Base-by-base conservation (phyloP, 2,888 invertebrate species). In the Polydrusus cervinus region DNA sequence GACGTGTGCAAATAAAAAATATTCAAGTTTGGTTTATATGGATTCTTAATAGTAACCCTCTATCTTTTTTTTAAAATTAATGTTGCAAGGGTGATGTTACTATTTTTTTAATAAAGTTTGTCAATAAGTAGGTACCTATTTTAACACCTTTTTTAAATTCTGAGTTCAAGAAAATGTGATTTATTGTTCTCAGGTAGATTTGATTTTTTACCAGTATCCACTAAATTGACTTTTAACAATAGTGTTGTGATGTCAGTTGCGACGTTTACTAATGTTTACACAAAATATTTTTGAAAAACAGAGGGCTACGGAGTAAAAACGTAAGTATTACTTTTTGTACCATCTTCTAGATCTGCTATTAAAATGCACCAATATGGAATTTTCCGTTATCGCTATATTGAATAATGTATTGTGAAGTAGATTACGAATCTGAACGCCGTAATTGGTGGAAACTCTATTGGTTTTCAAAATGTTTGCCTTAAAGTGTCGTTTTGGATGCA, bases 251-350 rank as follows among this genome's bases (percentile, higher is more conserved):
- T 60, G 57, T 60, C 57, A 60, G 11, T 60, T 38, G 14, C 5
- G 57, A 60, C 38, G 10, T 60, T 38, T 60, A 60, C 38, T 18
- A 38, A 60, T 60, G 57, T 60, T 60, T 60, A 60, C 57, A 60
- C 10, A 11, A 38, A 16, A 18, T 16, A 38, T 38, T 38, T 57
- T 57, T 14, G 5, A 38, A 60, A 18, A 38, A 16, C 34, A 25
- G 38, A 38, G 38, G 5, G 16, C 11, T 11, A n/a, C 38, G 11
- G 0, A 38, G 38, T 60, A 6, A 38, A 38, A 38, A 16, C 3
- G 57, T 60, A 38, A 60, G 57, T 60, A 60, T 16, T 5, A 9
- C 3, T 43, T 34, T 34, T 34, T 34, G 34, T 10, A 34, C 8
- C 34, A 34, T 8, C 34, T 34, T 34, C 10, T 43, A 43, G 5